Evolutionary conservation across 2,888 invertebrate genomes (phyloP), one percentile per base, ranked within the genome.

Genomic region (Dicranocentrus wangi): DNA sequence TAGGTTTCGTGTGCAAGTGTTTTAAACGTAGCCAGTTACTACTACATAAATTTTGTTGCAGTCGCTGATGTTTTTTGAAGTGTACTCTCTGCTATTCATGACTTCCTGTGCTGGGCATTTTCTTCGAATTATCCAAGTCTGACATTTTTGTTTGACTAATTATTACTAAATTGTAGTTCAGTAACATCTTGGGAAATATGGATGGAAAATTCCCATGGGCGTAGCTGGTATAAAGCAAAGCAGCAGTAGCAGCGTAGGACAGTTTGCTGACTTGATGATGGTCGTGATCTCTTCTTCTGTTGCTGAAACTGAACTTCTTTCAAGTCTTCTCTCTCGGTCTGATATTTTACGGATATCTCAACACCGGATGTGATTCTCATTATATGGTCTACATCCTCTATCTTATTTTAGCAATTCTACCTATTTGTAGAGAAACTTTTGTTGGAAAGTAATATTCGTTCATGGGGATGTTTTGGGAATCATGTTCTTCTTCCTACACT

Each of bases 181-280:
- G 81, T 81, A 81, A 81, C 81, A 81, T 81, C 81, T 81, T 81
- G 81, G 81, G 81, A 81, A 81, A 81, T 69, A 27, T 75, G 81
- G 81, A 81, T 63, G 81, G 81, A 81, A 81, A 81, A 21, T 81
- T 81, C 81, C 42, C 81, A 81, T 81, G 73, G 75, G 75, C 81
- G 75, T 81, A 81, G 71, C 71, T 71, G 71, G 25, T 60, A 13
- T 23, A 17, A 25, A 60, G 60, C 60, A 60, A 55, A 28, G 21
- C 60, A 60, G 58, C 42, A 69, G 47, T 10, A 28, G 47, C 28
- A 73, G 73, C 63, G 53, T 63, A 51, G 5, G 23, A 25, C 63
- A 21, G 13, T 53, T 69, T 55, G 69, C 27, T 43, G 71, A 60
- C 71, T 70, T 61, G 42, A 19, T n/a, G 47, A 61, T 27, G 51